Conservation (phyloP, 2,797 vertebrate genomes). For the Crenichthys baileyi region DNA sequence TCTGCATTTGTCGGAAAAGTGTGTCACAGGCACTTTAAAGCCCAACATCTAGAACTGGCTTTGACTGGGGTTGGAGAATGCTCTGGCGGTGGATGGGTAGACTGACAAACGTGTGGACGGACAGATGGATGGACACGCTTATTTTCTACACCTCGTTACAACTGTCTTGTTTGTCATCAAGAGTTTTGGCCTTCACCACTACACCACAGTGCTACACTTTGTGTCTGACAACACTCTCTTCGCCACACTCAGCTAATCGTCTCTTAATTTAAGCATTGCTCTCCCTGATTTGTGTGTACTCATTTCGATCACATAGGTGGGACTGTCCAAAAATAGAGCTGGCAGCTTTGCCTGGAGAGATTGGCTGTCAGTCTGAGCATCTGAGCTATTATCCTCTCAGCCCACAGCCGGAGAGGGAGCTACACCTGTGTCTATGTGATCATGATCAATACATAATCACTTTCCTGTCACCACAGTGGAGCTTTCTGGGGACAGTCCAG, state of each 20-base stretch:
- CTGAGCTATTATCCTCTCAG: conserved; percentile 74
- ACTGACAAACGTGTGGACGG: conserved; percentile 45
- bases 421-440: conserved; percentile 71
- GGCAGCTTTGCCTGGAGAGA: conserved; percentile 61
- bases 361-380: conserved; percentile 63
- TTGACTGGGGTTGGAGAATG: conserved; percentile 54
- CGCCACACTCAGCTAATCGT: conserved; percentile 53
- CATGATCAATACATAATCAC: conserved; percentile 79
- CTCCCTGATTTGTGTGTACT: conserved; percentile 31
- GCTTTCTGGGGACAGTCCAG: conserved; percentile 58
- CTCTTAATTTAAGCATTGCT: conserved; percentile 63
- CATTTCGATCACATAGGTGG: conserved; percentile 69
- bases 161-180: conserved; percentile 61
- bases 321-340: conserved; percentile 67
- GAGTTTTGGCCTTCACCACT: conserved; percentile 57
- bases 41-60: conserved; percentile 62
- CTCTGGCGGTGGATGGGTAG: conserved; percentile 41
- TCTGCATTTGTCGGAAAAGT: too few relatives aligned
- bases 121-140: conserved; percentile 65
- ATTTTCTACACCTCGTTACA: conserved; percentile 73
- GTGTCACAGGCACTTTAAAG: conserved; percentile 41
- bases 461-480: conserved; percentile 70
- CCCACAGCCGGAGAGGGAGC: conserved; percentile 60
- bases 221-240: conserved; percentile 49
- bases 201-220: conserved; percentile 44